A percentile compares a stretch with the other conserved stretches of the same genome.
phyloP scores from a whole-genome alignment of 2,797 vertebrate species.

The Ctenopoma multispine region DNA sequence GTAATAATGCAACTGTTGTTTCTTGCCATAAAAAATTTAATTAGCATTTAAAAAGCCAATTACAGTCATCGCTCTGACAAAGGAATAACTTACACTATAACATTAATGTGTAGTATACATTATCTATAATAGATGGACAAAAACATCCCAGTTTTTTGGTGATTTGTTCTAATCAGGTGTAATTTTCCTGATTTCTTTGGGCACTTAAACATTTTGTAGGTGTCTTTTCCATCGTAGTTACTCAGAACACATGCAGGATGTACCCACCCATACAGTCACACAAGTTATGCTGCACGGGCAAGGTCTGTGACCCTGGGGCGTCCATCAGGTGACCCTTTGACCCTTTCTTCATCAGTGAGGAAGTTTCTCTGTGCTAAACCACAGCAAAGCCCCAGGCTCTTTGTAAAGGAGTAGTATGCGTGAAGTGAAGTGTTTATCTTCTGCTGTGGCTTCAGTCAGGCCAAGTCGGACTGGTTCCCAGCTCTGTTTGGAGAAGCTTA shows the following conservation, averaged over 20 bases:
- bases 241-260: conserved; percentile 2
- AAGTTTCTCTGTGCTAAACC: conserved; percentile 66
- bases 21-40: too few relatives aligned
- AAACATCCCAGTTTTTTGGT: too few relatives aligned
- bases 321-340: conserved; percentile 67
- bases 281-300: conserved; percentile 13
- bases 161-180: background rate
- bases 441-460: conserved; percentile 75
- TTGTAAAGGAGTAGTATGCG: conserved; percentile 81
- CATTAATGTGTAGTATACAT: background rate
- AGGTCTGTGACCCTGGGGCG: conserved; percentile 49
- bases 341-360: conserved; percentile 60
- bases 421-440: conserved; percentile 83
- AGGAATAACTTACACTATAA: background rate
- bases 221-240: background rate
- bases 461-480: conserved; percentile 81
- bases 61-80: too few relatives aligned
- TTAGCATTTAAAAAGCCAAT: too few relatives aligned
- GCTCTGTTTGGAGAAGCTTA: conserved; percentile 76
- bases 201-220: background rate
- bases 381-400: conserved; percentile 58
- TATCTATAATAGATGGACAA: too few relatives aligned
- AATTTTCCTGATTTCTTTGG: background rate
- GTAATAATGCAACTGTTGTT: too few relatives aligned
- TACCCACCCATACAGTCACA: background rate